phyloP scores from a whole-genome alignment of 1,140 invertebrate species.

The Asobara japonica region DNA sequence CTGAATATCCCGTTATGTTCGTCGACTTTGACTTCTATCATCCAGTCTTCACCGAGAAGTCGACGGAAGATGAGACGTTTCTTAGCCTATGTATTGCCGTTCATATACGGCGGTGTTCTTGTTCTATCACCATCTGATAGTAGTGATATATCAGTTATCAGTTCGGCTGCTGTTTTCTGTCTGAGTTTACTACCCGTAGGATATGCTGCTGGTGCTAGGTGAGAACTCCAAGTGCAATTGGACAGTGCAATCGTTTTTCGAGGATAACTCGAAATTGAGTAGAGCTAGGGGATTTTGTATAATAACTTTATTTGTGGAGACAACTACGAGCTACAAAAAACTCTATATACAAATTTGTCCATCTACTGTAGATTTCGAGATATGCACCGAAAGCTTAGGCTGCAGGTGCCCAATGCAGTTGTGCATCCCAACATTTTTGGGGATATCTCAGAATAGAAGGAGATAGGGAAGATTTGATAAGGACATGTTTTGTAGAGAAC shows the following conservation, averaged over 20 bases:
- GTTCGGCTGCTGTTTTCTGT: constrained; percentile 45
- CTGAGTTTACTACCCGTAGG: constrained; percentile 47
- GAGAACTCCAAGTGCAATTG: constrained; percentile 19
- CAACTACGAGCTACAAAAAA: too few species aligned
- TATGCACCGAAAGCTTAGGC: neutral
- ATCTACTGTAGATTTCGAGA: neutral
- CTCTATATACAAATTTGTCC: too few species aligned
- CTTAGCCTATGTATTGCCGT: constrained; percentile 43
- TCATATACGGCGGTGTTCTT: constrained; percentile 46
- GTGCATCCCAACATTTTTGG: too few species aligned
- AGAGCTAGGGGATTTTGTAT: too few species aligned
- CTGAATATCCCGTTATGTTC: constrained; percentile 60
- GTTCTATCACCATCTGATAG: constrained; percentile 44
- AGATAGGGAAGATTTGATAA: too few species aligned
- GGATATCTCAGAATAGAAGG: too few species aligned
- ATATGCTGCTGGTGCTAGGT: constrained; percentile 58
- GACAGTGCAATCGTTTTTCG: neutral
- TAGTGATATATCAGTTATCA: constrained; percentile 31
- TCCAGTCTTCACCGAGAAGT: constrained; percentile 61
- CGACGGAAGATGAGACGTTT: constrained; percentile 60
- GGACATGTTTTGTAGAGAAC: too few species aligned
- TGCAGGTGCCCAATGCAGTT: too few species aligned
- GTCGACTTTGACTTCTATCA: constrained; percentile 47
- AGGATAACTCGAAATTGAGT: neutral
- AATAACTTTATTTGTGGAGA: too few species aligned